phyloP scores from a whole-genome alignment of 2,113 vertebrate genomes.

The Morone saxatilis region DNA sequence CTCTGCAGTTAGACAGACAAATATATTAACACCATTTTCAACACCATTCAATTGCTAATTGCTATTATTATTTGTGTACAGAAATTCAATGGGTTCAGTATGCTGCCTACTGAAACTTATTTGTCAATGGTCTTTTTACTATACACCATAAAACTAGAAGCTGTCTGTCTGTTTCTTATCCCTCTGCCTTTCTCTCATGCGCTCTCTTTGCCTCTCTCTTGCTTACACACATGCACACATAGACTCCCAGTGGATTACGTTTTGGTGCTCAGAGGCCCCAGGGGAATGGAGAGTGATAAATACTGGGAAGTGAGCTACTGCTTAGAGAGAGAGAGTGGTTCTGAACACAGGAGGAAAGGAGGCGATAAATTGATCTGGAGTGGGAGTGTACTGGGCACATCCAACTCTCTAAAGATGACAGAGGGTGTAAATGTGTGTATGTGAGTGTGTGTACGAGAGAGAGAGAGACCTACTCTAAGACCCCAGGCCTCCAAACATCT shows the following conservation, averaged over 20 bases:
- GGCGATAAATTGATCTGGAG: slow-evolving; percentile 41
- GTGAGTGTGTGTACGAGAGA: neutral
- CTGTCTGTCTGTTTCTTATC: neutral
- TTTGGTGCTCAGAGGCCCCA: slow-evolving; percentile 42
- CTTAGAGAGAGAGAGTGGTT: slow-evolving; percentile 33
- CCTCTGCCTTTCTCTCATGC: neutral
- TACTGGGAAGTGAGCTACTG: slow-evolving; percentile 46
- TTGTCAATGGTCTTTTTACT: too few relatives aligned
- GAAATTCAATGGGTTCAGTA: too few relatives aligned
- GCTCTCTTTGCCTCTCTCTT: neutral
- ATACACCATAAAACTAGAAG: neutral
- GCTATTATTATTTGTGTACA: too few relatives aligned
- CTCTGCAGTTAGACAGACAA: too few relatives aligned
- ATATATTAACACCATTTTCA: too few relatives aligned
- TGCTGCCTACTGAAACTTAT: too few relatives aligned
- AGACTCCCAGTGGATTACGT: slow-evolving; percentile 27
- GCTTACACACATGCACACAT: slow-evolving; percentile 2
- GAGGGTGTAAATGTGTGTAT: slow-evolving; percentile 22
- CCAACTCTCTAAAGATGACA: slow-evolving; percentile 46
- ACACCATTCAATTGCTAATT: too few relatives aligned
- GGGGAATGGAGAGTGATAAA: slow-evolving; percentile 55
- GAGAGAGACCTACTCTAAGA: slow-evolving; percentile 20
- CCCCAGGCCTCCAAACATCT: slow-evolving; percentile 14
- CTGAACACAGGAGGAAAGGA: slow-evolving; percentile 33
- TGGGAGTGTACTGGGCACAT: slow-evolving; percentile 36